Evolutionary conservation across 2,113 vertebrate genomes (phyloP).

Genomic region (Hippocampus mohnikei): DNA sequence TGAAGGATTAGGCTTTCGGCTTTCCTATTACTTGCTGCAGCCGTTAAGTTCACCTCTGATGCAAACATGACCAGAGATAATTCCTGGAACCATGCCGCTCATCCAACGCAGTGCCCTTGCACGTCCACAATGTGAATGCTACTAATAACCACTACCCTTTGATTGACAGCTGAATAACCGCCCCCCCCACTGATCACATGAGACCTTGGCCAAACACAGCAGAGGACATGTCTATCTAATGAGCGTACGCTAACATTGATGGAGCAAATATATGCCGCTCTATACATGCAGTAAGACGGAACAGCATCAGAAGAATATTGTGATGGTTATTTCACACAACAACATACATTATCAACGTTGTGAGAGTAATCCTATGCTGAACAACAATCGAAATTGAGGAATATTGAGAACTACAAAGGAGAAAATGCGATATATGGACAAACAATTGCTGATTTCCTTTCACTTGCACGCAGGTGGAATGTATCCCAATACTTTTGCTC

Average conservation of each 20-base stretch:
- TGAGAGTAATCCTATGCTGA: background rate
- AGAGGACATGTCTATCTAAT: background rate
- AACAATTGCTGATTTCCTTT: background rate
- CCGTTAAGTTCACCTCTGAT: background rate
- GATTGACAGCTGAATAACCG: constrained; percentile 21
- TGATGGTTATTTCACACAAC: background rate
- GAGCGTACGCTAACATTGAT: background rate
- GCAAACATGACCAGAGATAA: constrained; percentile 12
- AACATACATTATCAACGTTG: background rate
- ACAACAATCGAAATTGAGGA: too few relatives aligned
- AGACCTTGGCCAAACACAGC: constrained; percentile 3
- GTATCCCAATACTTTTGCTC: background rate
- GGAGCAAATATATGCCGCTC: background rate
- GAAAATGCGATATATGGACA: too few relatives aligned
- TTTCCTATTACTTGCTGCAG: background rate
- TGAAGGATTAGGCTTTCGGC: too few relatives aligned
- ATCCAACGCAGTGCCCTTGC: background rate
- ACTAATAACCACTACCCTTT: constrained; percentile 25
- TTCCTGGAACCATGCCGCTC: background rate
- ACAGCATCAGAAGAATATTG: background rate
- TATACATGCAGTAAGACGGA: background rate
- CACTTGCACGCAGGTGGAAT: background rate
- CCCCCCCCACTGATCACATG: background rate
- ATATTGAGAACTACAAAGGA: too few relatives aligned
- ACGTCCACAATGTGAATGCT: background rate